Percentiles rank a stretch among this genome's conserved stretches.
Conservation (phyloP, 2,797 vertebrate genomes). For the Corythornis leucogaster region DNA sequence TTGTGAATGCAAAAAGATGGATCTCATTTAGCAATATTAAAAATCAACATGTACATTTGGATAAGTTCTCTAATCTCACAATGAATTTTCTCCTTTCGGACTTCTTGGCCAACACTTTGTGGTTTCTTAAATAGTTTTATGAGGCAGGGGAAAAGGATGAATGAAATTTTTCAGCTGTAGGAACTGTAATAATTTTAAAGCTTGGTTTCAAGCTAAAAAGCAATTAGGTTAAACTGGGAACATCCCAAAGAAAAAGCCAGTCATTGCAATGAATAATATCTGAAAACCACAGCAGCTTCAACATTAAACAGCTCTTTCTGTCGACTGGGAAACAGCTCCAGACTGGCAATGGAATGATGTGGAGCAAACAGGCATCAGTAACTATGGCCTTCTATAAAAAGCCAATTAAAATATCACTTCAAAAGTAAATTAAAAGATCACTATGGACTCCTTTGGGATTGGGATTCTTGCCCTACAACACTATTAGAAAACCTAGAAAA, state of each 20-base stretch:
- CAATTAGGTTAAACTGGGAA: background rate
- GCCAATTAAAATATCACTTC: background rate
- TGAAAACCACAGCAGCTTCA: background rate
- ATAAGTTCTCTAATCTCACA: slow-evolving; percentile 19
- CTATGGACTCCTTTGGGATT: background rate
- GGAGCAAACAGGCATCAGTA: background rate
- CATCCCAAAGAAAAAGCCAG: background rate
- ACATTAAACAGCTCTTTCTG: background rate
- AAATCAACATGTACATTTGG: slow-evolving; percentile 39
- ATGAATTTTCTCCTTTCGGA: background rate
- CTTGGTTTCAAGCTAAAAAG: background rate
- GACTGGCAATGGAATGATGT: background rate
- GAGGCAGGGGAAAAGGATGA: slow-evolving; percentile 4
- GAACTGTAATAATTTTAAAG: background rate
- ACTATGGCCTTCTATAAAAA: background rate
- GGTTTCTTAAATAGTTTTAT: slow-evolving; percentile 32
- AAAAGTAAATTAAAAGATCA: background rate
- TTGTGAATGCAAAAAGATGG: background rate
- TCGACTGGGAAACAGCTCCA: background rate
- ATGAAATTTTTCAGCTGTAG: slow-evolving; percentile 3
- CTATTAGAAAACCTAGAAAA: background rate
- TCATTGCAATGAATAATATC: background rate
- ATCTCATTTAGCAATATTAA: slow-evolving; percentile 7
- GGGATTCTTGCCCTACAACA: background rate
- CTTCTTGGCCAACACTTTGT: background rate